Conservation (phyloP, 2,797 vertebrate genomes). For the Micrastur ruficollis region DNA sequence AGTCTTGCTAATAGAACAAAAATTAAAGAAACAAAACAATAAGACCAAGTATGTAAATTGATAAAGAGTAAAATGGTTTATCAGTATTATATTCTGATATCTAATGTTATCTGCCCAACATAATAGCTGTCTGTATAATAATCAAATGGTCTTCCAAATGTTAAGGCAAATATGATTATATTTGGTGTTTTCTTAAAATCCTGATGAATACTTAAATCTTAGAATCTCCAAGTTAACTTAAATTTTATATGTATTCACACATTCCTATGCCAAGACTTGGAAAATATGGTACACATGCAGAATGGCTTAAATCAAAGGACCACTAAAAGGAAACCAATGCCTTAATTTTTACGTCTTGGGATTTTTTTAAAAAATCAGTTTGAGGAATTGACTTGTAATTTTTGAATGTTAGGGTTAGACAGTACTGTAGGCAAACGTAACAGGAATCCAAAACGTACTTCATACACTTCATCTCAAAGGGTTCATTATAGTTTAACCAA, state of each 20-base stretch:
- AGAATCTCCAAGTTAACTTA: background rate
- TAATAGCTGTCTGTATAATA: background rate
- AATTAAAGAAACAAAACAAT: background rate
- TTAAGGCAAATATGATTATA: background rate
- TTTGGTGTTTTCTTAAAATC: background rate
- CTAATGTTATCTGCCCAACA: background rate
- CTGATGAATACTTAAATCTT: background rate
- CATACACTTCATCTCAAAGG: background rate
- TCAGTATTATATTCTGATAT: background rate
- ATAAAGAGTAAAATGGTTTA: background rate
- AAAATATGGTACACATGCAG: fast-evolving
- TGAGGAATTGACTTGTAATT: background rate
- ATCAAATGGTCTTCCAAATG: background rate
- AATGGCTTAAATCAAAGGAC: background rate
- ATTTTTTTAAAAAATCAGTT: background rate
- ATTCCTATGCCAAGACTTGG: background rate
- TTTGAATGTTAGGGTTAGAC: background rate
- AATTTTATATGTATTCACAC: background rate
- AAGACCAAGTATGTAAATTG: background rate
- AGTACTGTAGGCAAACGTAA: background rate
- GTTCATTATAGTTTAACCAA: background rate
- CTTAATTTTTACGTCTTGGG: background rate
- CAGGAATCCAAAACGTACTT: background rate
- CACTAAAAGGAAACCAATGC: background rate
- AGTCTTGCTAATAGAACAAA: background rate